phyloP scores from a whole-genome alignment of 2,113 vertebrate genomes.

The Oncorhynchus gorbuscha region DNA sequence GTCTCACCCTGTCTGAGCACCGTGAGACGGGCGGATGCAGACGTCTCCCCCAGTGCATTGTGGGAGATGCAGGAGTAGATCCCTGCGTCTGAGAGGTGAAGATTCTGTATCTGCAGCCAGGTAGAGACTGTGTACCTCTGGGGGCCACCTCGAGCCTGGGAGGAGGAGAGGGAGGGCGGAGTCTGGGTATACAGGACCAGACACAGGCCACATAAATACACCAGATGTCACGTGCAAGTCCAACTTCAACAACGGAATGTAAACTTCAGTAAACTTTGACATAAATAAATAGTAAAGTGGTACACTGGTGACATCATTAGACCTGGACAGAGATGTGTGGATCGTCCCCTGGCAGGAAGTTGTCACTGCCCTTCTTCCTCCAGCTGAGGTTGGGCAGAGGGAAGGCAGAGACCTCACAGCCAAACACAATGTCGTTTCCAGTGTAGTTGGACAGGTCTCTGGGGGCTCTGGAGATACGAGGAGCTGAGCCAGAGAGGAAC shows the following conservation, averaged over 20 bases:
- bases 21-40: conserved; percentile 75
- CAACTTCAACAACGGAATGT: too few species aligned
- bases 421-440: conserved; percentile 76
- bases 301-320: neutral
- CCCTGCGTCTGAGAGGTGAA: conserved; percentile 77
- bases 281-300: too few species aligned
- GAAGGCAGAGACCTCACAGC: conserved; percentile 80
- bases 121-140: conserved; percentile 78
- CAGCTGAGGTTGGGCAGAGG: conserved; percentile 58
- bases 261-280: too few species aligned
- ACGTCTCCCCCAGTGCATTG: conserved; percentile 76
- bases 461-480: conserved; percentile 21
- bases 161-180: too few species aligned
- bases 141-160: conserved; percentile 62
- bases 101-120: conserved; percentile 83
- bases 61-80: conserved; percentile 78
- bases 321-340: conserved; percentile 20
- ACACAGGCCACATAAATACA: too few species aligned
- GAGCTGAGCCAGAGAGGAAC: conserved; percentile 66
- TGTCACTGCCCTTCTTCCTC: conserved; percentile 8
- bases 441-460: conserved; percentile 40
- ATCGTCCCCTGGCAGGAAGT: conserved; percentile 10
- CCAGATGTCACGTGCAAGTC: too few species aligned
- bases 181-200: too few species aligned
- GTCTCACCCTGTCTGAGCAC: conserved; percentile 74